Base-by-base conservation (phyloP, 2,888 invertebrate genomes). In the Baronia brevicornis region DNA sequence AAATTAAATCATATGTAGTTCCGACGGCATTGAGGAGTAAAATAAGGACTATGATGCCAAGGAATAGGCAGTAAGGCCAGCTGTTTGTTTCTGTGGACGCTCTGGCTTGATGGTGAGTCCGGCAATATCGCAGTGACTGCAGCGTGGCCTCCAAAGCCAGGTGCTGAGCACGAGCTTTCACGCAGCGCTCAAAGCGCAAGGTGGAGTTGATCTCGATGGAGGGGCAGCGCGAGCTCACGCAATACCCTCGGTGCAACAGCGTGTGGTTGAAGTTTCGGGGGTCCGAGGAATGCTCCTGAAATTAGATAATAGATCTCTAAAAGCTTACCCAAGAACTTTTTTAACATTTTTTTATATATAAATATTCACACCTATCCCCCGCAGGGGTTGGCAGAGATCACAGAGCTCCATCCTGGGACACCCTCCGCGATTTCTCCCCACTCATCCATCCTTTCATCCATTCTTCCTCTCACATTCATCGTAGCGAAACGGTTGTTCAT, bases 181-280 rank as follows among this genome's bases (percentile, higher is more conserved):
- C 61, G 46, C 73, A 69, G 3, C 38, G 55, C 46, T 73, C 66
- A 54, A 71, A 73, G 38, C 66, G 63, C 1, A 46, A 48, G 5
- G 41, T 42, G 2, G 33, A 36, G 36, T 45, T 48, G 27, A 21
- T 7, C 1, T 44, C 51, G 5, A 18, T 28, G 2, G 53, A 27
- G 1, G 49, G 40, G 34, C 77, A 74, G 11, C 72, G 64, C 6
- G 61, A 43, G 38, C 64, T 66, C 15, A 75, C 59, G 55, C 75
- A 77, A 57, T 72, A 70, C 2, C 75, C 75, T 7, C 77, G 70
- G 43, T 75, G 72, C 1, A 78, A 42, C 2, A 54, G 48, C 6
- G 64, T 68, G 36, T 65, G 70, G 49, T 75, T 62, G 54, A 69
- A 78, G 46, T 71, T 48, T 23, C 50, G 46, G 0, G 41, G 48